phyloP scores from a whole-genome alignment of 2,888 invertebrate species.

The Callyntrura guangdongensis region DNA sequence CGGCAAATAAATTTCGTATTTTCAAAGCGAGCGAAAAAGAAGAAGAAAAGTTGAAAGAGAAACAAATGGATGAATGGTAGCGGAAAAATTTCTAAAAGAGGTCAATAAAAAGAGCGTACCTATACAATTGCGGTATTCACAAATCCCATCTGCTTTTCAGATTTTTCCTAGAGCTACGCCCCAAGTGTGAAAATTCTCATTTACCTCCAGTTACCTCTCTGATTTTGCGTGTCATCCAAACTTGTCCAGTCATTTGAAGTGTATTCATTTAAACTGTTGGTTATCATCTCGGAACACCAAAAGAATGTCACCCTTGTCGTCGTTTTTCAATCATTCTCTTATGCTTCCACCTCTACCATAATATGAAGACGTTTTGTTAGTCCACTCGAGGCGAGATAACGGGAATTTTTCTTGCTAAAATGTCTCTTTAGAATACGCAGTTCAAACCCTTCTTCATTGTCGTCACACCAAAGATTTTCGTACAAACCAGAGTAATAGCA shows the following conservation, averaged over 20 bases:
- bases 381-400: slow-evolving; percentile 21
- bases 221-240: slow-evolving; percentile 33
- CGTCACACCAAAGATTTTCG: neutral
- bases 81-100: slow-evolving; percentile 16
- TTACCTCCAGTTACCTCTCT: slow-evolving; percentile 19
- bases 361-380: slow-evolving; percentile 45
- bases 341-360: neutral
- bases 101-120: neutral
- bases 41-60: no score
- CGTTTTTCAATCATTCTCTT: slow-evolving; percentile 35
- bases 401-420: slow-evolving; percentile 41
- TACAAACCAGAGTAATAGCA: neutral
- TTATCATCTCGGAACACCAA: neutral
- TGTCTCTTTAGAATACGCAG: neutral
- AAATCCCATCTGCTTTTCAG: neutral
- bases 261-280: slow-evolving; percentile 41
- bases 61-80: slow-evolving; percentile 14
- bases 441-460: slow-evolving; percentile 18
- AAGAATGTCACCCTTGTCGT: neutral
- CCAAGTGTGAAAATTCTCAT: slow-evolving; percentile 22
- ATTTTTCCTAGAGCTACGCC: neutral
- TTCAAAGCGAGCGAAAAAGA: neutral
- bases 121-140: neutral
- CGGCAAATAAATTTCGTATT: slow-evolving; percentile 52
- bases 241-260: slow-evolving; percentile 9